These are phyloP conservation scores for Halictus rubicundus DNA, from an alignment of 1,140 invertebrate genomes.

Conservation along the genomic window DNA sequence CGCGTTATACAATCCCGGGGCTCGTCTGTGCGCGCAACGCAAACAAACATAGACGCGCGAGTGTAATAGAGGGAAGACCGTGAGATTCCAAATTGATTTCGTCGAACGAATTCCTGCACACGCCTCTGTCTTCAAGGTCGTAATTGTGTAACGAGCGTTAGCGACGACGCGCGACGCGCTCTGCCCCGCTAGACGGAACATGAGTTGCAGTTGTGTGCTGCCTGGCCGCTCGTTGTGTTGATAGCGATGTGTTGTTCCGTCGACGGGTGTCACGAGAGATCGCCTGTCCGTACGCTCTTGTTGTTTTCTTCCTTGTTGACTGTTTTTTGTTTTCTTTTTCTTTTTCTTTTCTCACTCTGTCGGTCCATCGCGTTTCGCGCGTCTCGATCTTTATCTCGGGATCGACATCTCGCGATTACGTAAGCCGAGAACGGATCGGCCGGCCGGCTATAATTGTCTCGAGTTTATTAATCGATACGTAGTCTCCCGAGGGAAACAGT, in stretches of 20 bases:
- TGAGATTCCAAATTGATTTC: slow-evolving; percentile 20
- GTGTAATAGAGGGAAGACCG: neutral
- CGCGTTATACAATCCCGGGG: neutral
- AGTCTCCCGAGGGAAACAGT: neutral
- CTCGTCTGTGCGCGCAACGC: no score
- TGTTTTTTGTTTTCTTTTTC: no score
- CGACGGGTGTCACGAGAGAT: neutral
- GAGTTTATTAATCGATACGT: slow-evolving; percentile 36
- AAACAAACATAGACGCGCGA: no score
- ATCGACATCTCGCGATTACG: slow-evolving; percentile 15
- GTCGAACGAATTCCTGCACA: slow-evolving; percentile 13
- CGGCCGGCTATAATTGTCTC: slow-evolving; percentile 18
- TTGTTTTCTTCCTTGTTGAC: neutral
- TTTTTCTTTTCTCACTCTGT: no score
- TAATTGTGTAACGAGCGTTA: slow-evolving; percentile 51
- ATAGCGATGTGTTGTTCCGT: neutral
- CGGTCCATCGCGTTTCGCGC: no score
- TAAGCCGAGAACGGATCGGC: slow-evolving; percentile 7
- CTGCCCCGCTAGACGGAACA: neutral
- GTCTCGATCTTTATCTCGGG: neutral
- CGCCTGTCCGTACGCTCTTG: neutral
- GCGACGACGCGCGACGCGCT: neutral
- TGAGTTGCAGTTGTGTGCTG: slow-evolving; percentile 45
- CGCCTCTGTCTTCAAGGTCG: slow-evolving; percentile 43
- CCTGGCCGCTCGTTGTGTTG: neutral